Conservation (phyloP, 2,797 vertebrate genomes). For the Valencia hispanica region DNA sequence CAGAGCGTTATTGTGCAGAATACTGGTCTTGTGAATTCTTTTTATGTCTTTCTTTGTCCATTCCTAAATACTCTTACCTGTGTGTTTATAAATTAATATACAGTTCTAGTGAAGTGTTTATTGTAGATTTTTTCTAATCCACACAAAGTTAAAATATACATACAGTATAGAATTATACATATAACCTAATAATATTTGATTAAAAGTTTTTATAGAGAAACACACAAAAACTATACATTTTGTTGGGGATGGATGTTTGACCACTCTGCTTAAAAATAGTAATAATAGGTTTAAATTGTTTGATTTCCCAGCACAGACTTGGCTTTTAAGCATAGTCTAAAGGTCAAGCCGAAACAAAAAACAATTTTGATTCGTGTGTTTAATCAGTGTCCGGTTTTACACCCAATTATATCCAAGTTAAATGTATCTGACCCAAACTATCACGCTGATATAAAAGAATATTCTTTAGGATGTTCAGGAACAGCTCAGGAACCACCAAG, state of each 20-base stretch:
- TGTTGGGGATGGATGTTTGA: neutral
- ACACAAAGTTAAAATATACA: neutral
- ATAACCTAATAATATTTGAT: neutral
- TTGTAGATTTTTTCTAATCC: neutral
- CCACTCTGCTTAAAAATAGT: neutral
- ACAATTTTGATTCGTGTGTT: neutral
- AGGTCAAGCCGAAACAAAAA: neutral
- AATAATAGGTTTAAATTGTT: neutral
- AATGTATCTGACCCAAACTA: neutral
- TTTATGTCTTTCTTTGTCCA: slow-evolving; percentile 1
- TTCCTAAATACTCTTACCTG: slow-evolving; percentile 5
- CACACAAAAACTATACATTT: neutral
- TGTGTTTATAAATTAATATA: slow-evolving; percentile 27
- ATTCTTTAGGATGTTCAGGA: neutral
- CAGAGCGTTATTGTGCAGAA: neutral
- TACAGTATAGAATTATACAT: neutral
- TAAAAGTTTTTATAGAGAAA: neutral
- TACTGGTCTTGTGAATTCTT: neutral
- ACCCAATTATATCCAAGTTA: neutral
- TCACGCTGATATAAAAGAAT: neutral
- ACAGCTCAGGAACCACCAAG: neutral
- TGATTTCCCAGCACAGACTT: neutral
- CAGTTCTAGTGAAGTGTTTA: neutral
- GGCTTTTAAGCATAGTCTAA: neutral
- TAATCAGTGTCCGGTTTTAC: neutral